Percentiles rank a stretch among this genome's conserved stretches.
Evolutionary conservation across 30 jellyfish, hydroid and myxozoan genomes (phyloP).

Genomic region (Mastigias papua): DNA sequence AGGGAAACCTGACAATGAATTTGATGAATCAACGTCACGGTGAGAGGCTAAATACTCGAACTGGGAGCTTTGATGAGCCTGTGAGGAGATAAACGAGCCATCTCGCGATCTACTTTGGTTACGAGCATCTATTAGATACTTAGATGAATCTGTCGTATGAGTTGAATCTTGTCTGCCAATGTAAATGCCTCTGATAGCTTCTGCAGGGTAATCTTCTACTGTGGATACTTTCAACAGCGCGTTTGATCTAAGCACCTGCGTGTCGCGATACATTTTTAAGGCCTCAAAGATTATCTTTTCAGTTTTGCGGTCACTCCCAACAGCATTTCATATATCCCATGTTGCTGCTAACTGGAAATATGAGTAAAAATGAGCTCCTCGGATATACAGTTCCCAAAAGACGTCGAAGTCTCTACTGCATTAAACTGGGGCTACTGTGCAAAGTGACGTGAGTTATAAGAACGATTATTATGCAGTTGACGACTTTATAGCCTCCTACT

Average conservation of each 20-base stretch:
- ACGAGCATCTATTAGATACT: constrained; percentile 32
- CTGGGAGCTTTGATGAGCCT: not conserved
- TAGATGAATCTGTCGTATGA: constrained; percentile 46
- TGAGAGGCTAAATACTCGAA: not conserved
- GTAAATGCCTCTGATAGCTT: not conserved
- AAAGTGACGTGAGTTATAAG: not conserved
- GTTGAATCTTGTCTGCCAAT: constrained; percentile 40
- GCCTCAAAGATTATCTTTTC: constrained; percentile 70
- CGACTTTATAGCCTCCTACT: too few species aligned
- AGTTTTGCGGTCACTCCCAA: constrained; percentile 40
- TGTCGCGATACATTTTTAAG: constrained; percentile 49
- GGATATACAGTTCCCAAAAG: not conserved
- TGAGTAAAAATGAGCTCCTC: not conserved
- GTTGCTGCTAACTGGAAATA: not conserved
- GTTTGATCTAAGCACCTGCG: constrained; percentile 16
- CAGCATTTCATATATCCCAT: constrained; percentile 28
- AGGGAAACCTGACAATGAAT: not conserved
- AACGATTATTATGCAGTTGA: not conserved
- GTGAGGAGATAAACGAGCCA: not conserved
- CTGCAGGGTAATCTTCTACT: constrained; percentile 4
- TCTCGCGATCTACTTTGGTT: not conserved
- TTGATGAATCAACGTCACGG: not conserved
- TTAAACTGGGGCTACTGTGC: not conserved
- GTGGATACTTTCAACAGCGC: constrained; percentile 8
- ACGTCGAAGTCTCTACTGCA: not conserved